Evolutionary conservation across 2,113 vertebrate species (phyloP).

Genomic region (Procapra przewalskii): DNA sequence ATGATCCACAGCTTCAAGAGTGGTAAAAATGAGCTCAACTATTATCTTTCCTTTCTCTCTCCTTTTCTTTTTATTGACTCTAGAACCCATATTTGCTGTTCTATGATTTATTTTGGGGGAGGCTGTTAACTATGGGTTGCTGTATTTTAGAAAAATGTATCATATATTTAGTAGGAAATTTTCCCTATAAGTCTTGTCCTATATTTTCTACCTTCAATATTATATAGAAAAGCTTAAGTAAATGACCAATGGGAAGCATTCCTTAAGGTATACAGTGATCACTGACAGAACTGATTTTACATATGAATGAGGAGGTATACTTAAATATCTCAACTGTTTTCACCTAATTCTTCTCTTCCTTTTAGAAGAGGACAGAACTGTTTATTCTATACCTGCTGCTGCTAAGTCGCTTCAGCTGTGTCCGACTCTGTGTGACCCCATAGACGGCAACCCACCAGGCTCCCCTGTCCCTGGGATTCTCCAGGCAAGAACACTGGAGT

Average conservation of each 20-base stretch:
- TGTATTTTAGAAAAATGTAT: background rate
- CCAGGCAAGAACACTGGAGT: too few species aligned
- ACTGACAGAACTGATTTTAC: background rate
- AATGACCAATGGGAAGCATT: background rate
- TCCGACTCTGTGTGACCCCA: too few species aligned
- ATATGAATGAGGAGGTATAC: background rate
- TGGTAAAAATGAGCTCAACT: background rate
- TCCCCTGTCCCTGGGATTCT: too few species aligned
- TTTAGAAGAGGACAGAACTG: background rate
- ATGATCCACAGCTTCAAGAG: background rate
- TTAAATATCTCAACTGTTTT: background rate
- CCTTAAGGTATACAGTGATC: background rate
- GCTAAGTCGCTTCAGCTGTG: too few species aligned
- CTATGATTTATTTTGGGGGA: background rate
- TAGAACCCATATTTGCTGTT: background rate
- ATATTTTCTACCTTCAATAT: background rate
- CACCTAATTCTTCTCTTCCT: background rate
- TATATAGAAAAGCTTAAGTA: background rate
- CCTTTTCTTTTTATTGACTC: background rate
- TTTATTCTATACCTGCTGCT: background rate
- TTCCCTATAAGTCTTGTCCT: background rate
- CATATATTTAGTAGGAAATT: background rate
- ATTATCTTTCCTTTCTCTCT: background rate
- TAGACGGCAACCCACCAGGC: too few species aligned
- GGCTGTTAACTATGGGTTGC: background rate